Base-by-base conservation (phyloP, 2,888 invertebrate genomes). In the Amphipyra tragopoginis region DNA sequence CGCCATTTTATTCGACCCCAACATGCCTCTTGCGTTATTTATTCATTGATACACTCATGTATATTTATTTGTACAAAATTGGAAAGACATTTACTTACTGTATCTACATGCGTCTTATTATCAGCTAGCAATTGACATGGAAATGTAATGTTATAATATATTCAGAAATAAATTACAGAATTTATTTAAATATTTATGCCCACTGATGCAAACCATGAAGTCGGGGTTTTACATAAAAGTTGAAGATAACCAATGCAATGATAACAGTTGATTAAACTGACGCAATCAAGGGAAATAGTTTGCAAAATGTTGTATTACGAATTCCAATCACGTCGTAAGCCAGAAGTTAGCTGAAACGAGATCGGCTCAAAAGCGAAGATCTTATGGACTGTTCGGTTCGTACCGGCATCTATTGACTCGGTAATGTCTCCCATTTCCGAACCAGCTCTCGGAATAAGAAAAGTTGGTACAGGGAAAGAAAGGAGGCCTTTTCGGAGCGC, bases 361-460 rank as follows among this genome's bases (percentile, higher is more conserved):
- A 87, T 81, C 81, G 84, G 80, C 84, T 88, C 87, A 86, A 87
- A 89, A 89, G 87, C 88, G 84, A 82, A 87, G 84, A 83, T 86
- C 90, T 88, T 89, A 91, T 91, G 90, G 91, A 90, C 89, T 90
- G 89, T 88, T 86, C 88, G 85, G 83, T 88, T 87, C 89, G 89
- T 86, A 87, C 86, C 86, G 83, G 83, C 87, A 85, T 89, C 92
- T 91, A 93, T 93, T 92, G 92, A 93, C 91, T 92, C 89, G 71
- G 90, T 93, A 93, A 93, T 93, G 91, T 92, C 90, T 86, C 90
- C 91, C 91, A 92, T 93, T 93, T 93, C 93, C 89, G 89, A 92
- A 91, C 88, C 89, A 88, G 89, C 89, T 89, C 86, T 83, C 85
- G 86, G 88, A 91, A 93, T 91, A 92, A 92, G 93, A 91, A 93